Base-by-base conservation (phyloP, 2,888 invertebrate species). In the Bruchidius siliquastri region DNA sequence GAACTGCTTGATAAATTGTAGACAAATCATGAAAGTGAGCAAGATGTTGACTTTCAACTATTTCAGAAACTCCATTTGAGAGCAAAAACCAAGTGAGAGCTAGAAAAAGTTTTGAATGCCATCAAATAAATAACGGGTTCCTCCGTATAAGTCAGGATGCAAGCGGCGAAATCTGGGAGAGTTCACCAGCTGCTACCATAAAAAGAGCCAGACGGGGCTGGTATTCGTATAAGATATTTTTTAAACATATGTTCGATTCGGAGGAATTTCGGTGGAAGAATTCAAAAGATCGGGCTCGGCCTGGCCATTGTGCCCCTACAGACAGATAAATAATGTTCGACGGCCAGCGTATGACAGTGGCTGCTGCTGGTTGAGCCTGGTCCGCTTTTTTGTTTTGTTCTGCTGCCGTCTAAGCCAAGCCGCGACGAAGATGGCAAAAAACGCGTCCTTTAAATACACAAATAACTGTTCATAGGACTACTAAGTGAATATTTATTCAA, bases 321-420 rank as follows among this genome's bases (percentile, higher is more conserved):
- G 86, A 86, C 86, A 85, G 84, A 86, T 86, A 86, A 86, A 86
- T 86, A 85, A 86, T 85, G 84, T 84, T 85, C 85, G 85, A 86
- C 85, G 83, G 84, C 77, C 85, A 84, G 71, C 85, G 85, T 86
- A 86, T 86, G 86, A 86, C 86, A 86, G 86, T 85, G 85, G 85
- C 84, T 78, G 78, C 49, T 49, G 49, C 49, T 49, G 49, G 49
- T 49, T 13, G 6, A 18, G 1, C 49, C 49, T 49, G 49, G 18
- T 49, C 49, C 49, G 1, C 49, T 49, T 49, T 49, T 49, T 49
- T 49, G 18, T 49, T 18, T 49, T 49, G 49, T 49, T 49, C 49
- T 49, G 49, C 49, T 49, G 1, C 49, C 49, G 49, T 49, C 49
- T 13, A 18, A 49, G 49, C 49, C 49, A 13, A 49, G 49, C 49